Evolutionary conservation across 1,140 invertebrate genomes (phyloP).

Genomic region (Apis cerana): DNA sequence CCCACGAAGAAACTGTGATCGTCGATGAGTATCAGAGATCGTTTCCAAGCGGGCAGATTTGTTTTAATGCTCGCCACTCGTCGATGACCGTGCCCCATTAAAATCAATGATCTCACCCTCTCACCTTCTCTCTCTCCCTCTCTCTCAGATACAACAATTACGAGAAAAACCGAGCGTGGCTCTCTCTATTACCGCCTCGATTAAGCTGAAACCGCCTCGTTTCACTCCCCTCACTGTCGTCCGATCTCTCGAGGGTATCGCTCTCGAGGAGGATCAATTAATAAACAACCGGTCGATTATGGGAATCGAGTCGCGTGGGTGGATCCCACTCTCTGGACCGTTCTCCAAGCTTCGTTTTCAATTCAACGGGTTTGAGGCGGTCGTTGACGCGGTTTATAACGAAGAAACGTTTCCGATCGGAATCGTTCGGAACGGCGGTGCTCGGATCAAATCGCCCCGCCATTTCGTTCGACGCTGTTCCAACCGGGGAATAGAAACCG

Average conservation of each 20-base stretch:
- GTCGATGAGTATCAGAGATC: conserved; percentile 46
- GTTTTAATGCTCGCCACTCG: conserved; percentile 56
- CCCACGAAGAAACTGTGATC: conserved; percentile 25
- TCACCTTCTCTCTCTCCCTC: conserved; percentile 34
- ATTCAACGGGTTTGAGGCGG: background rate
- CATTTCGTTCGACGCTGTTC: no score
- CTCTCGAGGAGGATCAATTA: conserved; percentile 52
- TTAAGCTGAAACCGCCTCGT: conserved; percentile 36
- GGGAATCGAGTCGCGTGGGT: conserved; percentile 28
- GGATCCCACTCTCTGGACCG: background rate
- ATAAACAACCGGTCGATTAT: conserved; percentile 43
- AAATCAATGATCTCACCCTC: conserved; percentile 25
- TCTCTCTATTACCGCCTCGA: conserved; percentile 20
- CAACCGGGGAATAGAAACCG: no score
- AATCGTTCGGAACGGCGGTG: background rate
- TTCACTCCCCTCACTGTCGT: background rate
- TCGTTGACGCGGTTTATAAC: no score
- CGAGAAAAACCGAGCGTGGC: background rate
- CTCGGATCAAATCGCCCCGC: no score
- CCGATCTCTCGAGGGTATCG: background rate
- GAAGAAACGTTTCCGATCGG: background rate
- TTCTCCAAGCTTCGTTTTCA: background rate
- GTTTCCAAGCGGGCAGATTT: conserved; percentile 49
- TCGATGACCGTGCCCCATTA: conserved; percentile 54
- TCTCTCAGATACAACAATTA: conserved; percentile 39